phyloP scores from a whole-genome alignment of 1,140 invertebrate species.

The fruit fly (Drosophila melanogaster) region Release_6_plus_ISO1_MT NC_004354.4:7324001-7324500 shows the following conservation, averaged over 20 bases:
- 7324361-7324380: slow-evolving; percentile 9
- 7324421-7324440: slow-evolving; percentile 33
- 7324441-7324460: slow-evolving; percentile 15
- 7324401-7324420: slow-evolving; percentile 20
- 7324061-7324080: too few relatives aligned
- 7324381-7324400: background rate
- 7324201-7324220: background rate
- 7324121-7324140: too few relatives aligned
- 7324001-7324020: too few relatives aligned
- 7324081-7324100: too few relatives aligned
- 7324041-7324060: too few relatives aligned
- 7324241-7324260: slow-evolving; percentile 56
- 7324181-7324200: background rate
- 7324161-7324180: background rate
- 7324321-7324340: background rate
- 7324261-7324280: slow-evolving; percentile 38
- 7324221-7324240: slow-evolving; percentile 58
- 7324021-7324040: too few relatives aligned
- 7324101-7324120: too few relatives aligned
- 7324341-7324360: slow-evolving; percentile 66
- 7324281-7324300: slow-evolving; percentile 53
- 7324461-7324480: slow-evolving; percentile 11
- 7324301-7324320: slow-evolving; percentile 13
- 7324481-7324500: slow-evolving; percentile 35
- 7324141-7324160: too few relatives aligned